Percentiles rank a stretch among this genome's conserved stretches.
phyloP scores from a whole-genome alignment of 35 echinoderm and acorn worm species.

The Lytechinus variegatus region DNA sequence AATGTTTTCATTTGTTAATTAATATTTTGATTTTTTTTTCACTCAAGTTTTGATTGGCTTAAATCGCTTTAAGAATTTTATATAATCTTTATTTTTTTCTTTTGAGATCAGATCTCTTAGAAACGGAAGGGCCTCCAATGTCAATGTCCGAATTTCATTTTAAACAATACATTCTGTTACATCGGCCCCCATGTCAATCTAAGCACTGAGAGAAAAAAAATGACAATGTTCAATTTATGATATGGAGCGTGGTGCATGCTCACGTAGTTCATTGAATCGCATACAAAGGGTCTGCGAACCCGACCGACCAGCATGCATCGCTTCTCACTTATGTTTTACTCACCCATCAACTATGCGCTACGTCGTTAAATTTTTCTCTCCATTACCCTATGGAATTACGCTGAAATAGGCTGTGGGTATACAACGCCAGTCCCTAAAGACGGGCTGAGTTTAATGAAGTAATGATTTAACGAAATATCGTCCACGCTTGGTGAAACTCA shows the following conservation, averaged over 20 bases:
- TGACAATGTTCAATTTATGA: neutral
- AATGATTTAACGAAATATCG: conserved; percentile 55
- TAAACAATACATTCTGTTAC: neutral
- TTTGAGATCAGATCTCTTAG: no score
- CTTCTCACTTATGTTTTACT: neutral
- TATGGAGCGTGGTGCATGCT: neutral
- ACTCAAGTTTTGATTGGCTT: no score
- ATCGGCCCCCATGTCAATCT: neutral
- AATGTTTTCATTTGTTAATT: neutral
- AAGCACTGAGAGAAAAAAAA: neutral
- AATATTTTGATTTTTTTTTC: no score
- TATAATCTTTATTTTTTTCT: no score
- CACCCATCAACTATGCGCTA: neutral
- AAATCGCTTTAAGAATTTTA: no score
- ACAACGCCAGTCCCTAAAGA: conserved; percentile 8
- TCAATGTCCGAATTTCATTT: neutral
- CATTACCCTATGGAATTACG: conserved; percentile 35
- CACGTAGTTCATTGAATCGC: neutral
- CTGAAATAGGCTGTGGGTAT: conserved; percentile 25
- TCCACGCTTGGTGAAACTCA: conserved; percentile 37
- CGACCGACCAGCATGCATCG: neutral
- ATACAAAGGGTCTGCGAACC: neutral
- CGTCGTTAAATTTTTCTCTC: conserved; percentile 35
- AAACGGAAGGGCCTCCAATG: neutral
- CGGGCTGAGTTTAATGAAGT: conserved; percentile 47